Conservation (phyloP, 2,888 invertebrate species). For the Tipula vernalis region DNA sequence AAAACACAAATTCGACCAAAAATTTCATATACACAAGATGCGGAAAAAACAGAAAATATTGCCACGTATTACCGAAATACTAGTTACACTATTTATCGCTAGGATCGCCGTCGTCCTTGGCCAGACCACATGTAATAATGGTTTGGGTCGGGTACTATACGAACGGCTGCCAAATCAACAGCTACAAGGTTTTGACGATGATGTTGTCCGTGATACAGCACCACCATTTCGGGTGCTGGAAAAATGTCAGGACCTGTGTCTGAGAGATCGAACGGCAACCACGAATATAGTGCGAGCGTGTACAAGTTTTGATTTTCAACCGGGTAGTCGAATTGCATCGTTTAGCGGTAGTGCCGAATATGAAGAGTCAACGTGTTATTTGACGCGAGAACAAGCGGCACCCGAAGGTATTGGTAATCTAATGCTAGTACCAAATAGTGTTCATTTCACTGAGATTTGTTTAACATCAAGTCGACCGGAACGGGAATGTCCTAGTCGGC, state of each 20-base stretch:
- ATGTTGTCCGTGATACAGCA: conserved; percentile 72
- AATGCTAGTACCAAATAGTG: conserved; percentile 80
- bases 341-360: conserved; percentile 72
- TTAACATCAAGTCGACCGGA: conserved; percentile 76
- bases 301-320: conserved; percentile 82
- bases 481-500: conserved; percentile 75
- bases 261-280: conserved; percentile 61
- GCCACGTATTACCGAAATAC: conserved; percentile 11
- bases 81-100: conserved; percentile 14
- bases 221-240: conserved; percentile 79
- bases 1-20: not conserved
- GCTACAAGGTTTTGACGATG: conserved; percentile 78
- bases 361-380: conserved; percentile 77
- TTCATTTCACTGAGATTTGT: conserved; percentile 83
- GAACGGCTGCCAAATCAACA: conserved; percentile 82
- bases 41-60: conserved; percentile 14
- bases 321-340: conserved; percentile 72
- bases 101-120: conserved; percentile 21
- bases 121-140: conserved; percentile 85
- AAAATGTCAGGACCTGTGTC: conserved; percentile 76
- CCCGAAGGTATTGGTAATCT: conserved; percentile 82
- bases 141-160: conserved; percentile 76
- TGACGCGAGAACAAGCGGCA: conserved; percentile 72
- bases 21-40: conserved; percentile 9
- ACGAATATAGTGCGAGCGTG: conserved; percentile 76